A percentile compares a stretch with the other conserved stretches of the same genome.
Conservation (phyloP, 2,888 invertebrate genomes). For the Dyspetes luteomarginatus region DNA sequence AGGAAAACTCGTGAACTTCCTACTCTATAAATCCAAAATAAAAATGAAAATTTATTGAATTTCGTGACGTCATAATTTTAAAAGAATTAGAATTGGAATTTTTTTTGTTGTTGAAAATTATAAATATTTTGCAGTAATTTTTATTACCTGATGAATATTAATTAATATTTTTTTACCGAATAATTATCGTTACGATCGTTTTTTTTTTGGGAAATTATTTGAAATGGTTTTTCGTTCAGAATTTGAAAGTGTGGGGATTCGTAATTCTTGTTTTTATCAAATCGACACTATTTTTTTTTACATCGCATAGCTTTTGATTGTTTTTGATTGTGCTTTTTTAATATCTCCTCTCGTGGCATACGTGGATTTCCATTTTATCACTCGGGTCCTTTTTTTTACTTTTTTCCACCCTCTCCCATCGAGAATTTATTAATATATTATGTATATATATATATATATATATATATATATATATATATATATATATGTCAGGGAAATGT, state of each 20-base stretch:
- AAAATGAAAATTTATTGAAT: neutral
- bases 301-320: neutral
- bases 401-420: conserved; percentile 7
- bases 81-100: no score
- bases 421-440: no score
- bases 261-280: neutral
- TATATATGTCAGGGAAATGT: neutral
- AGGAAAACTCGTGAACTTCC: neutral
- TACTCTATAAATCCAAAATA: neutral
- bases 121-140: no score
- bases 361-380: neutral
- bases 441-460: no score
- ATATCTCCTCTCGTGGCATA: neutral
- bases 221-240: no score
- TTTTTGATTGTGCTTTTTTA: neutral
- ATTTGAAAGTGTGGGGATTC: no score
- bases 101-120: no score
- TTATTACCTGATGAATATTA: no score
- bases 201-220: no score
- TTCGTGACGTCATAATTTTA: neutral
- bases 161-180: no score
- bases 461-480: no score
- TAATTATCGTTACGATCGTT: no score
- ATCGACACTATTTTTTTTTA: neutral
- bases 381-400: neutral